Conservation (phyloP, 2,888 invertebrate genomes). For the Axea sp. region DNA sequence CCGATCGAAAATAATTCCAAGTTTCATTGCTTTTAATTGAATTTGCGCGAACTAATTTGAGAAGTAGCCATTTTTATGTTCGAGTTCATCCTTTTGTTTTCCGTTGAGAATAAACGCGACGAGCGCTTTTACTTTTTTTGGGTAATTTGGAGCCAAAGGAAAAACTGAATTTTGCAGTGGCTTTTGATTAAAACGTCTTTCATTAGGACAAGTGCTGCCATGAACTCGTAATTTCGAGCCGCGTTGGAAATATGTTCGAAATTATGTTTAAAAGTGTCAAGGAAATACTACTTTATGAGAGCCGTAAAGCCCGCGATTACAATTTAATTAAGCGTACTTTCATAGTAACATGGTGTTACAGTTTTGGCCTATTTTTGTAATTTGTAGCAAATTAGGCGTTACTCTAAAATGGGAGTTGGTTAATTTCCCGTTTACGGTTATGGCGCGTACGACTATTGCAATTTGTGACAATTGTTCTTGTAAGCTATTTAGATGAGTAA, state of each 20-base stretch:
- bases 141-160: conserved; percentile 2
- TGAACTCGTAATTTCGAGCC: conserved; percentile 32
- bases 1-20: conserved; percentile 2
- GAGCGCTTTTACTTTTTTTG: conserved; percentile 3
- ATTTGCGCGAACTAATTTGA: conserved; percentile 5
- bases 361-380: conserved; percentile 36
- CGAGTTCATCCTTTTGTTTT: conserved; percentile 12
- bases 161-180: neutral
- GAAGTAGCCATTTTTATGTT: conserved; percentile 1
- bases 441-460: conserved; percentile 31
- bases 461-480: conserved; percentile 36
- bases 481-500: conserved; percentile 7
- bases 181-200: conserved; percentile 46
- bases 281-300: conserved; percentile 29
- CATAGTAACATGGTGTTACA: conserved; percentile 11
- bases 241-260: conserved; percentile 23
- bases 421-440: conserved; percentile 48
- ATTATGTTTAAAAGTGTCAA: conserved; percentile 43
- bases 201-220: conserved; percentile 39
- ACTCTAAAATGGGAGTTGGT: conserved; percentile 11
- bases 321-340: conserved; percentile 51
- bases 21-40: conserved; percentile 19
- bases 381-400: conserved; percentile 36
- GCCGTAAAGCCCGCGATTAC: conserved; percentile 40
- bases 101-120: neutral